These are phyloP conservation scores for Hippasteria phrygiana DNA, from an alignment of 53 echinoderm and acorn worm genomes.

Conservation along the genomic window DNA sequence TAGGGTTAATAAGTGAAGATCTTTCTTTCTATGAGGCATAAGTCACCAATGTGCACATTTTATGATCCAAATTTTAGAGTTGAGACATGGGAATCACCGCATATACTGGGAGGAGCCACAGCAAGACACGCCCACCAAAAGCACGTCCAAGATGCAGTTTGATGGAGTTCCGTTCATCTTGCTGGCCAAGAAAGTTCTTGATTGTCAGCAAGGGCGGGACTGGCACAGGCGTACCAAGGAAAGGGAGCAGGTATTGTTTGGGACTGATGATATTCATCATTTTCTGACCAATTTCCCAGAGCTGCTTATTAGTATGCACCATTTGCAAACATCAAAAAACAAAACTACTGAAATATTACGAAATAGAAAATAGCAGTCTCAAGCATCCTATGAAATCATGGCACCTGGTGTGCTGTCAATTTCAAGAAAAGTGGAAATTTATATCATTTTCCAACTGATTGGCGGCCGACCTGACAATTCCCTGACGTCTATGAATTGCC, in stretches of 20 bases:
- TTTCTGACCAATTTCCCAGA: background rate
- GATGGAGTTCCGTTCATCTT: constrained; percentile 62
- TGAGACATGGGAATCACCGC: constrained; percentile 39
- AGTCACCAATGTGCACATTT: too few relatives aligned
- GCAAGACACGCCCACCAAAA: constrained; percentile 30
- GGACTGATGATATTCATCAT: background rate
- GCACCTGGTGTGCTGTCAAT: too few relatives aligned
- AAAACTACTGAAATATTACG: too few relatives aligned
- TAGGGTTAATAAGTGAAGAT: too few relatives aligned
- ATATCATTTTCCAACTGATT: too few relatives aligned
- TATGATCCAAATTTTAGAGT: background rate
- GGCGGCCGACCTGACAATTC: background rate
- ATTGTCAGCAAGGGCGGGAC: constrained; percentile 35
- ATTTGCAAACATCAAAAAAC: too few relatives aligned
- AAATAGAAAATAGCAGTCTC: too few relatives aligned
- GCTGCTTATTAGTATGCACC: too few relatives aligned
- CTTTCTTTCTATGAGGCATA: too few relatives aligned
- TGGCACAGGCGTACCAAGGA: constrained; percentile 25
- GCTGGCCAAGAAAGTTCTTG: constrained; percentile 55
- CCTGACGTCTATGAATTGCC: too few relatives aligned
- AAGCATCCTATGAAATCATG: too few relatives aligned
- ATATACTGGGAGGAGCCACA: constrained; percentile 37
- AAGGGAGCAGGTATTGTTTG: constrained; percentile 1
- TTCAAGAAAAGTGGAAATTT: too few relatives aligned
- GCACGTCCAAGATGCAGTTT: constrained; percentile 26